Evolutionary conservation across 2,888 invertebrate species (phyloP), one percentile per base, ranked within the genome.

Genomic region (Ochropleura leucogaster): DNA sequence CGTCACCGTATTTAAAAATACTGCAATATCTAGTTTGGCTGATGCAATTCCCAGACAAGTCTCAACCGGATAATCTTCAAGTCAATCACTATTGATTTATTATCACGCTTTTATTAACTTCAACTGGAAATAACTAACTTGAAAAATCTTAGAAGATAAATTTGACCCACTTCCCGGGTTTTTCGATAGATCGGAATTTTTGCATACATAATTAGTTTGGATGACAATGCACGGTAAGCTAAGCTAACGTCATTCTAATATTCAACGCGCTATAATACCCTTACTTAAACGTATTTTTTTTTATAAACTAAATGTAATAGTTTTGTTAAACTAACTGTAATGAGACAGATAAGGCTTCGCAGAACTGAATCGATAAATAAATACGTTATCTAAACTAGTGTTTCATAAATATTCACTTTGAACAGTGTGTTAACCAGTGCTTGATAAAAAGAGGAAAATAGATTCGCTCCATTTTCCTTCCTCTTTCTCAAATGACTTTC

Each of bases 21-120:
- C 59, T 66, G 57, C 68, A 62, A 59, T 66, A 78, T 71, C 72
- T 57, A 71, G 73, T 78, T 76, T 40, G 59, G 42, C 46, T 62
- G 73, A 62, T 59, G 62, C 59, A 60, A 64, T 55, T 64, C 63
- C 68, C 42, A 49, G 63, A 64, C 63, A 55, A 55, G 53, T 60
- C 12, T 14, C 12, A 79, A 40, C 51, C 57, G n/a, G 51, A 44
- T 47, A n/a, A 64, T 66, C 72, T 72, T 78, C 77, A 60, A 82
- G 59, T 69, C 65, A 68, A 68, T 76, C 76, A 73, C 83, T 76
- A 83, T 88, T 86, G 88, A 87, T 85, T 83, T 84, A 84, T 83
- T 30, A 30, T 30, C 30, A 30, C 30, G 30, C 30, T 30, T 30
- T 30, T 30, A 30, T 30, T 30, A 30, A 30, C 30, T 30, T 30